Evolutionary conservation across 2,888 invertebrate species (phyloP).

Genomic region (Lacanobia wlatinum): DNA sequence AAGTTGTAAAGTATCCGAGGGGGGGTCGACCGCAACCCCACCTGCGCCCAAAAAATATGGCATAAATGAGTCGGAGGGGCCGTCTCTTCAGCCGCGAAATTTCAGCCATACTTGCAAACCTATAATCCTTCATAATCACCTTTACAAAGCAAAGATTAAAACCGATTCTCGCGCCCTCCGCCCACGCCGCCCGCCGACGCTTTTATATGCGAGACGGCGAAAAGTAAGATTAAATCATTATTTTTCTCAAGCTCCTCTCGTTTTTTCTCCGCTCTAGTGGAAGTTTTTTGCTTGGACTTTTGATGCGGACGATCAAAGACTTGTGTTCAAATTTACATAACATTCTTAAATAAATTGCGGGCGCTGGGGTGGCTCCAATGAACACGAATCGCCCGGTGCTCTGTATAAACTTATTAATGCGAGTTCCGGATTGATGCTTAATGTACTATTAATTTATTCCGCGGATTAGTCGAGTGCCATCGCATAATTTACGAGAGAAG

Average conservation of each 20-base stretch:
- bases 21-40: conserved; percentile 87
- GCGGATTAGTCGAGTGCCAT: conserved; percentile 80
- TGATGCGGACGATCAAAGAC: conserved; percentile 91
- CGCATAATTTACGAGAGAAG: conserved; percentile 75
- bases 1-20: conserved; percentile 85
- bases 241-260: conserved; percentile 90
- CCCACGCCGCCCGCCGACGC: conserved; percentile 76
- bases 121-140: conserved; percentile 91
- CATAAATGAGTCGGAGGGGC: conserved; percentile 85
- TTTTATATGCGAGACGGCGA: conserved; percentile 90
- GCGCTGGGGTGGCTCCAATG: conserved; percentile 78
- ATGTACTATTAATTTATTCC: conserved; percentile 88
- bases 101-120: conserved; percentile 91
- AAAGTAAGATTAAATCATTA: conserved; percentile 91
- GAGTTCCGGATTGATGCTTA: conserved; percentile 81
- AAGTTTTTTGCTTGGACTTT: conserved; percentile 90
- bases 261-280: conserved; percentile 86
- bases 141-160: conserved; percentile 92
- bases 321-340: conserved; percentile 91
- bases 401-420: conserved; percentile 88
- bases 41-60: conserved; percentile 87
- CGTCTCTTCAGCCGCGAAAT: conserved; percentile 87
- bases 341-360: conserved; percentile 90
- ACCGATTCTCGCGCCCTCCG: conserved; percentile 88
- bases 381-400: conserved; percentile 73